Conservation (phyloP, 2,797 vertebrate species). For the Miichthys miiuy region DNA sequence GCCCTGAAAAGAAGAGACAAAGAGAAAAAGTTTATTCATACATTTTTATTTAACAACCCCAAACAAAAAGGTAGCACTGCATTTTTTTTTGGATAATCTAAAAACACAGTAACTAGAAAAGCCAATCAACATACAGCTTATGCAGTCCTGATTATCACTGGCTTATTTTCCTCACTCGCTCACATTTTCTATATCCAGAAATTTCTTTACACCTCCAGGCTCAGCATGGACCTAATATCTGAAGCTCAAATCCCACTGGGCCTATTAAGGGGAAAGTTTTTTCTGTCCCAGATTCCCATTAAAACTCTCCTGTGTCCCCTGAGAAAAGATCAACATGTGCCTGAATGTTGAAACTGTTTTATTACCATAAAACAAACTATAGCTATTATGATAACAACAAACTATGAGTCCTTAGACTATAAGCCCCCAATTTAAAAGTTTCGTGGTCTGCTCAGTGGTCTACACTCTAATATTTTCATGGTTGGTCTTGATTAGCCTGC, state of each 20-base stretch:
- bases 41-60: not conserved
- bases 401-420: not conserved
- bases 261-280: slow-evolving; percentile 65
- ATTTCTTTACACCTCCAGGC: slow-evolving; percentile 62
- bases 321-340: slow-evolving; percentile 47
- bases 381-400: not conserved
- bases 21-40: not conserved
- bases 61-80: not conserved
- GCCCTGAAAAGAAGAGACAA: slow-evolving; percentile 77
- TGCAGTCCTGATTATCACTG: slow-evolving; percentile 51
- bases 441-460: not conserved
- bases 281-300: slow-evolving; percentile 70
- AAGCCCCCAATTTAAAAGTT: not conserved
- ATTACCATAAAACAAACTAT: not conserved
- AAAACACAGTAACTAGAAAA: slow-evolving; percentile 1
- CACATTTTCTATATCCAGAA: slow-evolving; percentile 50
- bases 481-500: not conserved
- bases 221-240: slow-evolving; percentile 65
- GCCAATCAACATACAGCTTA: slow-evolving; percentile 23
- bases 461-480: not conserved
- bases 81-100: not conserved
- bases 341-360: slow-evolving; percentile 21
- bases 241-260: slow-evolving; percentile 61
- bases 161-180: slow-evolving; percentile 48
- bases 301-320: slow-evolving; percentile 55